phyloP scores from a whole-genome alignment of 2,797 vertebrate genomes.

The Acipenser transmontanus region DNA sequence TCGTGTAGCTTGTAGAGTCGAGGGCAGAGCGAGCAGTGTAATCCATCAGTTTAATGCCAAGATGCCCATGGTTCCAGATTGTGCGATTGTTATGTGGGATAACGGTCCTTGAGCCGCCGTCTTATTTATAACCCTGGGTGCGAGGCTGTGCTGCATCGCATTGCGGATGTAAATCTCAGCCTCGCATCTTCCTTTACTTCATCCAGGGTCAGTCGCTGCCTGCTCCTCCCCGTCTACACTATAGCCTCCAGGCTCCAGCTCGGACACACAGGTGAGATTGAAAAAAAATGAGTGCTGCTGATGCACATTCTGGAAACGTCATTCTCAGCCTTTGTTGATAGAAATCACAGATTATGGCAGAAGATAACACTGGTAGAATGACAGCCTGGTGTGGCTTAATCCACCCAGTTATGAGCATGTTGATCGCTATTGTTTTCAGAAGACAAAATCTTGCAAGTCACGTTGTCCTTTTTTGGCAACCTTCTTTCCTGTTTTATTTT shows the following conservation, averaged over 20 bases:
- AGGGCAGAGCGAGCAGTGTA: neutral
- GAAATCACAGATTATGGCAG: slow-evolving; percentile 1
- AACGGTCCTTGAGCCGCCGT: neutral
- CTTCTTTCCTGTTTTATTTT: no score
- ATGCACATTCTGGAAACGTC: neutral
- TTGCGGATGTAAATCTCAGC: slow-evolving; percentile 17
- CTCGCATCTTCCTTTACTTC: neutral
- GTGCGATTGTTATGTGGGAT: neutral
- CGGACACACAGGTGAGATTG: neutral
- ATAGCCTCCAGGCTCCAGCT: neutral
- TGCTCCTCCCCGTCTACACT: neutral
- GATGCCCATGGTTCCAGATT: slow-evolving; percentile 9
- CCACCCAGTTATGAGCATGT: neutral
- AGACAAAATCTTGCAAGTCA: neutral
- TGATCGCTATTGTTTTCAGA: neutral
- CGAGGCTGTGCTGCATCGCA: slow-evolving; percentile 13
- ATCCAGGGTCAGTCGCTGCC: neutral
- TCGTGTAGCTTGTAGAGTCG: no score
- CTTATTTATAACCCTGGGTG: slow-evolving; percentile 8
- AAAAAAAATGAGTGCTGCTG: neutral
- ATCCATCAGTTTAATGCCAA: neutral
- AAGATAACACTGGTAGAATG: neutral
- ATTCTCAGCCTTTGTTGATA: neutral
- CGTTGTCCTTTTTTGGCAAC: no score
- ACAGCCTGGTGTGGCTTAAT: neutral